Evolutionary conservation across 2,797 vertebrate species (phyloP).

Genomic region (Enteromius mattozi): DNA sequence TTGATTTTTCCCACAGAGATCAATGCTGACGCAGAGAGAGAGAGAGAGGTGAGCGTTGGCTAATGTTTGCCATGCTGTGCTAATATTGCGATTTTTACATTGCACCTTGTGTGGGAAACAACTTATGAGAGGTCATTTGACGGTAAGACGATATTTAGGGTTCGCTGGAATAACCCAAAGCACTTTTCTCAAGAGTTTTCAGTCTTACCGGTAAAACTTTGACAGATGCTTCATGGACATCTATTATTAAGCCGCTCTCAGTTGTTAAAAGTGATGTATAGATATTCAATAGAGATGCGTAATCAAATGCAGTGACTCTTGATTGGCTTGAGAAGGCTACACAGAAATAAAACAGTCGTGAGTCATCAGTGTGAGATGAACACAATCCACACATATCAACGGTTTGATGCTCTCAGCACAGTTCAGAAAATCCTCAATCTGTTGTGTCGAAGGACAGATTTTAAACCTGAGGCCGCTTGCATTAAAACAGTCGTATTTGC

Average conservation of each 20-base stretch:
- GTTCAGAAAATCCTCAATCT: background rate
- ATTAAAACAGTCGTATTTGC: background rate
- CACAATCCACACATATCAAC: background rate
- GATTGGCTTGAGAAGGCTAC: background rate
- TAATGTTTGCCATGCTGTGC: constrained; percentile 16
- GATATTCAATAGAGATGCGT: background rate
- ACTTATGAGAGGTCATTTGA: constrained; percentile 18
- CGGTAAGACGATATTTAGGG: background rate
- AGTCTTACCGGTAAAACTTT: background rate
- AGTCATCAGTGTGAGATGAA: background rate
- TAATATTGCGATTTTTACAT: background rate
- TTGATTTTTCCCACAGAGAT: constrained; percentile 42
- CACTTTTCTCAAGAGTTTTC: background rate
- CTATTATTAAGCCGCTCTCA: constrained; percentile 4
- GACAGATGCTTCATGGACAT: background rate
- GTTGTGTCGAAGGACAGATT: background rate
- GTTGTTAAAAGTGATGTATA: background rate
- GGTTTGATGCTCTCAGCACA: background rate
- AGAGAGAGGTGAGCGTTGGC: background rate
- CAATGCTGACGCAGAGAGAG: constrained; percentile 17
- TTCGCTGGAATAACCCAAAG: constrained; percentile 25
- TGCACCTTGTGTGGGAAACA: constrained; percentile 13
- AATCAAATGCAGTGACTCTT: background rate
- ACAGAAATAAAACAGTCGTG: background rate
- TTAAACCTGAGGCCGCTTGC: background rate